Base-by-base conservation (phyloP, 2,888 invertebrate species). In the Athalia cordata region DNA sequence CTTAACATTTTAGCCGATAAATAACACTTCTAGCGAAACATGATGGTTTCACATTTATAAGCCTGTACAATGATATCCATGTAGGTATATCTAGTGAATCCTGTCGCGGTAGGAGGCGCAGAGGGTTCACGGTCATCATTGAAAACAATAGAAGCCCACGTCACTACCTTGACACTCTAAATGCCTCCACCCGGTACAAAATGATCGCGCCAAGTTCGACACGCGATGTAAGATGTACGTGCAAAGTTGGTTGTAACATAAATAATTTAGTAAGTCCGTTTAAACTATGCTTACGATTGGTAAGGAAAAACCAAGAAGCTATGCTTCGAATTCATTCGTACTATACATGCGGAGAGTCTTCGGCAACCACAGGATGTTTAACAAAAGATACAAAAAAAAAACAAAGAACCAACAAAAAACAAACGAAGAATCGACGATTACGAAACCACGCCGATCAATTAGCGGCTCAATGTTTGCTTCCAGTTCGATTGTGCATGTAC, bases 101-200 rank as follows among this genome's bases (percentile, higher is more conserved):
- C 59, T 59, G 72, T 72, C 57, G 72, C 72, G 59, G 13, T 72
- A 13, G 47, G 47, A 57, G 72, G 57, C 47, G 57, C 72, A 43
- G 45, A 11, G 74, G 49, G 78, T 72, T 78, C 78, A 78, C 29
- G 78, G 78, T 74, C 78, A 72, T 72, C 15, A 3, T 78, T 43
- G 43, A 64, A 74, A 64, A 78, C 78, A 78, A 78, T 78, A 29
- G 78, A 62, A 78, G 65, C 70, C 74, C 65, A 74, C 74, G 64
- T 72, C 72, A 62, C 43, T 49, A 57, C 78, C 78, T 78, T 78
- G 78, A 78, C 78, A 57, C 70, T 75, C 75, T 29, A 52, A 64
- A 75, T 75, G n/a, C 75, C 75, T 61, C 75, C 75, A 50, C 62
- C 62, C 62, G 62, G 75, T 61, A 75, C 62, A 11, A 64, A 72